These are phyloP conservation scores for Melanerpes formicivorus DNA, from an alignment of 2,113 vertebrate species.

Conservation along the genomic window DNA sequence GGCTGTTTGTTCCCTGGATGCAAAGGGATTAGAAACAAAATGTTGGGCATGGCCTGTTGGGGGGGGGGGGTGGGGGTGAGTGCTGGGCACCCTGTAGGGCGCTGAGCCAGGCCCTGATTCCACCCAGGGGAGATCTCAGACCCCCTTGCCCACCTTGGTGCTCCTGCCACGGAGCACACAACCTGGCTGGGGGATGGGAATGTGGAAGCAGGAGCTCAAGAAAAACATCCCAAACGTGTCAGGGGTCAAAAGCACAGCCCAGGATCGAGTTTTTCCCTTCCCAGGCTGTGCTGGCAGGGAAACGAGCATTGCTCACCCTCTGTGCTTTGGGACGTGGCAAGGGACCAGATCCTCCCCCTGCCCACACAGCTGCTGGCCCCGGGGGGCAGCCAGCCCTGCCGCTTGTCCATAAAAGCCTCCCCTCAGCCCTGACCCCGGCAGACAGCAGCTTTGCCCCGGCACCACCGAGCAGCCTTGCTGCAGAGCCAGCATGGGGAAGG, in stretches of 20 bases:
- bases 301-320: neutral
- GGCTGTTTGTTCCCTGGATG: neutral
- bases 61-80: no score
- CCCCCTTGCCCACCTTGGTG: fast-evolving
- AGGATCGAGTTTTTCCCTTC: neutral
- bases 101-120: neutral
- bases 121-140: neutral
- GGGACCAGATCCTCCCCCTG: conserved; percentile 22
- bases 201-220: neutral
- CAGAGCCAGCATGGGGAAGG: neutral
- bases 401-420: conserved; percentile 24
- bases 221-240: neutral
- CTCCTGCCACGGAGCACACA: neutral
- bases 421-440: neutral
- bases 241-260: neutral
- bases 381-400: neutral
- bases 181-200: fast-evolving
- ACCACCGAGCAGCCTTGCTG: neutral
- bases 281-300: neutral
- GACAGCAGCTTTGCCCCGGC: neutral
- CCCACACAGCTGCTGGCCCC: neutral
- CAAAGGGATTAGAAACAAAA: neutral
- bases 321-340: conserved; percentile 44
- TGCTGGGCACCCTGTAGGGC: neutral
- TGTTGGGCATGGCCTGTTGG: fast-evolving